Conservation (phyloP, 2,888 invertebrate genomes). For the Drosophila setosimentum region DNA sequence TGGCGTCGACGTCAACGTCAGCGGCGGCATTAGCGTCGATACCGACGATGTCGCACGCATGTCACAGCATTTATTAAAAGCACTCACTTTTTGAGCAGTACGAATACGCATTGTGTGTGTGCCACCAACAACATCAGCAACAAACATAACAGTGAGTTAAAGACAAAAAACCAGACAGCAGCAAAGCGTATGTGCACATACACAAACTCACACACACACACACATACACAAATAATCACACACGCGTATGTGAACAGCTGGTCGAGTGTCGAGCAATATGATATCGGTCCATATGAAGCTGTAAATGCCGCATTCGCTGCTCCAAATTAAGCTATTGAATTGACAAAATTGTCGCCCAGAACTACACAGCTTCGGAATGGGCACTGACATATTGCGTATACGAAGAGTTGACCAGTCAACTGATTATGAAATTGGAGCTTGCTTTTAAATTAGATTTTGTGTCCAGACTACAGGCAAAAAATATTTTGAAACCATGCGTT, state of each 20-base stretch:
- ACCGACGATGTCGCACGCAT: slow-evolving; percentile 62
- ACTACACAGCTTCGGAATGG: not conserved
- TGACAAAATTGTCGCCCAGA: slow-evolving; percentile 15
- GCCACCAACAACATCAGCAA: slow-evolving; percentile 12
- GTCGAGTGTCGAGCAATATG: slow-evolving; percentile 5
- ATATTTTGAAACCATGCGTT: not conserved
- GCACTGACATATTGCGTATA: not conserved
- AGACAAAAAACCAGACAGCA: slow-evolving; percentile 12
- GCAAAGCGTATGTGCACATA: slow-evolving; percentile 23
- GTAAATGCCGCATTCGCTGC: slow-evolving; percentile 16
- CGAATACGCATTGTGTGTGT: slow-evolving; percentile 64
- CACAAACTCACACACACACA: not conserved
- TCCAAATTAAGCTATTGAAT: slow-evolving; percentile 28
- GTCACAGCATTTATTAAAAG: slow-evolving; percentile 74
- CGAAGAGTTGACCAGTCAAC: not conserved
- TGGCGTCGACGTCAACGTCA: slow-evolving; percentile 43
- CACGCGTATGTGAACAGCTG: slow-evolving; percentile 16
- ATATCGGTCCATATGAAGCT: slow-evolving; percentile 23
- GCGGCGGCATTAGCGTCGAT: slow-evolving; percentile 27
- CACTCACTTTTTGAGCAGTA: slow-evolving; percentile 50
- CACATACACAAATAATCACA: not conserved
- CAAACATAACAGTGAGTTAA: slow-evolving; percentile 18
- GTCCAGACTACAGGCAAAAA: not conserved
- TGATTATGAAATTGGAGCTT: not conserved
- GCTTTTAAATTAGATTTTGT: not conserved